Evolutionary conservation across 2,113 vertebrate species (phyloP).

Genomic region (Raja brachyura): DNA sequence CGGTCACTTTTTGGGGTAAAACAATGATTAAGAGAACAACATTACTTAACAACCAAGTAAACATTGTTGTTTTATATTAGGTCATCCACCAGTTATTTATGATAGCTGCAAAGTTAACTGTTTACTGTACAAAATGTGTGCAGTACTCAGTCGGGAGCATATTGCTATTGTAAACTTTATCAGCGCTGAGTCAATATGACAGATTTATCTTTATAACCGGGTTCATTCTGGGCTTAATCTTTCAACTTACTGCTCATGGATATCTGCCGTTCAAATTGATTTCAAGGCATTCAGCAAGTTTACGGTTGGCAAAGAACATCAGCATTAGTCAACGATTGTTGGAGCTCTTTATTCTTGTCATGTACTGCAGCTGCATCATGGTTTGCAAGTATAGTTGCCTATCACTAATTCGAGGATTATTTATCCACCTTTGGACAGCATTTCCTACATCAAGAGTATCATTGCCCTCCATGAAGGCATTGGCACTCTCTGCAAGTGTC

Average conservation of each 20-base stretch:
- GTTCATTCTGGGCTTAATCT: background rate
- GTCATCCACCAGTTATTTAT: background rate
- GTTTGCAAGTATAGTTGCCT: background rate
- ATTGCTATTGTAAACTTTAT: background rate
- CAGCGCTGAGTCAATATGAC: background rate
- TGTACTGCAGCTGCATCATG: background rate
- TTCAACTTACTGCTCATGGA: background rate
- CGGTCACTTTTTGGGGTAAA: background rate
- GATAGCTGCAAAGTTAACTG: background rate
- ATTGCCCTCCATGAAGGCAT: background rate
- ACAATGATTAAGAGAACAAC: background rate
- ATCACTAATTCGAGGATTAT: background rate
- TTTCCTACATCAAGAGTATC: background rate
- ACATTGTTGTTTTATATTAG: background rate
- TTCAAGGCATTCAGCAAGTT: conserved; percentile 33
- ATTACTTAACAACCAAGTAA: background rate
- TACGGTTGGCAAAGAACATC: background rate
- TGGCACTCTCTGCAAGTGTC: background rate
- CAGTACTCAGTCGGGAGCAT: background rate
- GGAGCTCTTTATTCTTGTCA: background rate
- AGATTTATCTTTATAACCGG: background rate
- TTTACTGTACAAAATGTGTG: background rate
- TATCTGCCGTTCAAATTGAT: conserved; percentile 17
- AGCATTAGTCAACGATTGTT: too few species aligned
- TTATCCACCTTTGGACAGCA: background rate